Conservation (phyloP, 2,797 vertebrate genomes). For the Sebastiscus albofasciatus region DNA sequence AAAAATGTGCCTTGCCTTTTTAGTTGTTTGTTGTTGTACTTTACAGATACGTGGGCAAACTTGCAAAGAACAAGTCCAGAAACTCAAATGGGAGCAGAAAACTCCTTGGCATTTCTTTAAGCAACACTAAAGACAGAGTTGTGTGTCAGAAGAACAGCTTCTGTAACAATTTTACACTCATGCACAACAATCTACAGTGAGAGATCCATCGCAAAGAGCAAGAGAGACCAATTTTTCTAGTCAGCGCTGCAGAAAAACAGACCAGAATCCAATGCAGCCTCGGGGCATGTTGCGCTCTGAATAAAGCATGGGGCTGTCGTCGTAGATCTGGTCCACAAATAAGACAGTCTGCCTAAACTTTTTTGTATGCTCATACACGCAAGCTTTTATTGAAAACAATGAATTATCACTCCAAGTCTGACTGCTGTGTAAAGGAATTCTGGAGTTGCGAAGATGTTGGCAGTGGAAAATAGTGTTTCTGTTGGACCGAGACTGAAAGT, state of each 20-base stretch:
- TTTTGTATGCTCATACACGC: background rate
- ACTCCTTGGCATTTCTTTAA: background rate
- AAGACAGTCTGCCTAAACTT: background rate
- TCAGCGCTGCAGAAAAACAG: conserved; percentile 6
- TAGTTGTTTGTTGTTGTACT: background rate
- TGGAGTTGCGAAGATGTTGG: background rate
- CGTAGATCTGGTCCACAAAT: conserved; percentile 5
- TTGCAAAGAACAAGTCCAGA: background rate
- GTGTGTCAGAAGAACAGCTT: background rate
- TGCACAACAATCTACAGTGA: background rate
- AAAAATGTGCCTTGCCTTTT: background rate
- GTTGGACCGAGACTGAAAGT: background rate
- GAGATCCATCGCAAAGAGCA: background rate
- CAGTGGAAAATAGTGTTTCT: background rate
- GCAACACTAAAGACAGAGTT: background rate
- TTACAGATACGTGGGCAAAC: background rate
- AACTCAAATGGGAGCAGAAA: background rate
- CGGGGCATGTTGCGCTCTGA: conserved; percentile 9
- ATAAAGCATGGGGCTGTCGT: conserved; percentile 24
- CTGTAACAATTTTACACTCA: background rate
- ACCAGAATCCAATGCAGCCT: conserved; percentile 22
- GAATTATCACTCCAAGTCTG: background rate
- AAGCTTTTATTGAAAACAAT: background rate
- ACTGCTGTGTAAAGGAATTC: background rate
- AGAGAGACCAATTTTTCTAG: background rate